Conservation (phyloP, 2,888 invertebrate species). For the Eristalis intricaria region DNA sequence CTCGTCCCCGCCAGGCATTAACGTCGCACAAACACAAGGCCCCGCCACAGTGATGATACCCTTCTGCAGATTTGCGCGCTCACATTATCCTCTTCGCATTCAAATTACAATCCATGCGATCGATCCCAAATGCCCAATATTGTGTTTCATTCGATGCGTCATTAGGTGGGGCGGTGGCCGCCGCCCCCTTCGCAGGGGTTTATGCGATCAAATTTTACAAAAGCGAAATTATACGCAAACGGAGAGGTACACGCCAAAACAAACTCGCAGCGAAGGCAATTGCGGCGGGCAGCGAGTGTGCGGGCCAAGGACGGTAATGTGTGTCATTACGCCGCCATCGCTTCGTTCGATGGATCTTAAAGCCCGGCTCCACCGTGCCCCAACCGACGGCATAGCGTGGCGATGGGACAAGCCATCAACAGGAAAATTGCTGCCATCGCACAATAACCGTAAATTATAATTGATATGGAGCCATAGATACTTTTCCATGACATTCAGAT, state of each 20-base stretch:
- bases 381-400: not conserved
- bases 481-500: slow-evolving; percentile 62
- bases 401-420: slow-evolving; percentile 49
- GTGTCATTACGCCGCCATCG: not conserved
- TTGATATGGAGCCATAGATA: slow-evolving; percentile 66
- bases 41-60: not conserved
- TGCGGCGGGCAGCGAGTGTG: not conserved
- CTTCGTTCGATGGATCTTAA: slow-evolving; percentile 8
- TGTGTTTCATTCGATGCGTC: slow-evolving; percentile 25
- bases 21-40: not conserved
- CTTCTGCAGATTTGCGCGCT: not conserved
- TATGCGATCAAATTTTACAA: slow-evolving; percentile 15
- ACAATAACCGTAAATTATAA: slow-evolving; percentile 68
- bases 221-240: not conserved
- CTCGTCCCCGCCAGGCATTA: not conserved
- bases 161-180: slow-evolving; percentile 16
- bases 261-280: not conserved
- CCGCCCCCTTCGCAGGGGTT: not conserved
- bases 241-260: not conserved
- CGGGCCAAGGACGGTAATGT: not conserved
- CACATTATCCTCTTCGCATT: slow-evolving; percentile 25
- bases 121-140: slow-evolving; percentile 36
- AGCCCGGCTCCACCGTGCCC: not conserved
- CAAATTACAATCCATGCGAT: slow-evolving; percentile 31
- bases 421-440: slow-evolving; percentile 54